These are phyloP conservation scores for Caretta caretta DNA, from an alignment of 2,113 vertebrate species.

Conservation along the genomic window DNA sequence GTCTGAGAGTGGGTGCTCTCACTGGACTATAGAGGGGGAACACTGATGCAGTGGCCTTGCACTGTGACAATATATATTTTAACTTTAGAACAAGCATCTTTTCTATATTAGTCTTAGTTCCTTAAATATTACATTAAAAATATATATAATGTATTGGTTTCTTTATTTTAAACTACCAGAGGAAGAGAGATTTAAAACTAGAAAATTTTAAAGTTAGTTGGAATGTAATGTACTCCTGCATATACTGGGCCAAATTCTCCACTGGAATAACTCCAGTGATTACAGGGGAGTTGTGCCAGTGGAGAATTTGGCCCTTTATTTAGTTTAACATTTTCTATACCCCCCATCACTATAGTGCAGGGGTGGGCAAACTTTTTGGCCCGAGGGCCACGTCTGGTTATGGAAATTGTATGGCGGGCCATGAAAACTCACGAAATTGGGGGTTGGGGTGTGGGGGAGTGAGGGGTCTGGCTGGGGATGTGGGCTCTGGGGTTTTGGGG, in stretches of 20 bases:
- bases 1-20: too few species aligned
- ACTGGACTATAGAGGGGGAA: too few species aligned
- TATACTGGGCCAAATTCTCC: neutral
- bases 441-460: too few species aligned
- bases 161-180: neutral
- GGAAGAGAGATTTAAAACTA: neutral
- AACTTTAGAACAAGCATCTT: neutral
- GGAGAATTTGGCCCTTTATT: neutral
- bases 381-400: too few species aligned
- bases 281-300: neutral
- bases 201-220: neutral
- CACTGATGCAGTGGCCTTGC: too few species aligned
- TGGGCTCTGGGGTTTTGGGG: too few species aligned
- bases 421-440: too few species aligned
- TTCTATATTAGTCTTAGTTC: neutral
- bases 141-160: neutral
- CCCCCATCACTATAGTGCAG: neutral
- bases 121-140: neutral
- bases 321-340: slow-evolving; percentile 1
- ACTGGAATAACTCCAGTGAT: neutral
- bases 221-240: neutral
- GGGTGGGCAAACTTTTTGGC: too few species aligned
- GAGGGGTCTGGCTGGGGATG: too few species aligned
- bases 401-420: too few species aligned
- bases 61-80: neutral